Base-by-base conservation (phyloP, 30 jellyfish, hydroid and myxozoan genomes). In the Chironex yamaguchii region DNA sequence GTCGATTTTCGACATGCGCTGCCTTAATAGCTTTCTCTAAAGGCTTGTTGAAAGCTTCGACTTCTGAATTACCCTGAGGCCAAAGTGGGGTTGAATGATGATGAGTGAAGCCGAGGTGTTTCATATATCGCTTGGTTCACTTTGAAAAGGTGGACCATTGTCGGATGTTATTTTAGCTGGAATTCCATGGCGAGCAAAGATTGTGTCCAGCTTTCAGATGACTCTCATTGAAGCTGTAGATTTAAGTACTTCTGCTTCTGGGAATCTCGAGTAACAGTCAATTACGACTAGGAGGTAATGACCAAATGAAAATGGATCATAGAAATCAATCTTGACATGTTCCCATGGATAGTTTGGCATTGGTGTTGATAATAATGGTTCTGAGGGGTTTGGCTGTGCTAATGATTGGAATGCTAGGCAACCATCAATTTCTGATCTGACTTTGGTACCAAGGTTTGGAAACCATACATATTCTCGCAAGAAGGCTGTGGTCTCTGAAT, bases 381-480 rank as follows among this genome's bases (percentile, higher is more conserved):
- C 32, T 3, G 84, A 74, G 6, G 28, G 74, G 29, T 70, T 70
- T 22, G 84, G 74, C 32, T 70, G 74, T 28, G 29, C 3, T 20
- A 26, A 3, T n/a, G 84, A 6, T 70, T 29, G 84, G 29, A 73
- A 35, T 35, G 84, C 84, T 2, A 70, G 76, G 78, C 76, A 35
- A 3, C 30, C n/a, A 2, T 34, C 32, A 35, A 34, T 35, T 67
- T 80, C 84, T 80, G 34, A 71, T 68, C 64, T 80, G 21, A 63
- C 84, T 33, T 31, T 33, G 27, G 32, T 62, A 23, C 34, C 73
- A 17, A 80, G 32, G 14, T 62, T 49, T 58, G 84, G 91, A 29
- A 58, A 80, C 84, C 91, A 80, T 30, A 80, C 84, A 35, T 62
- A 80, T 62, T 80, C 91, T 9, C 84, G 51, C 22, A 80, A 67